Base-by-base conservation (phyloP, 1,140 invertebrate species). In the Eubasilissa regina region DNA sequence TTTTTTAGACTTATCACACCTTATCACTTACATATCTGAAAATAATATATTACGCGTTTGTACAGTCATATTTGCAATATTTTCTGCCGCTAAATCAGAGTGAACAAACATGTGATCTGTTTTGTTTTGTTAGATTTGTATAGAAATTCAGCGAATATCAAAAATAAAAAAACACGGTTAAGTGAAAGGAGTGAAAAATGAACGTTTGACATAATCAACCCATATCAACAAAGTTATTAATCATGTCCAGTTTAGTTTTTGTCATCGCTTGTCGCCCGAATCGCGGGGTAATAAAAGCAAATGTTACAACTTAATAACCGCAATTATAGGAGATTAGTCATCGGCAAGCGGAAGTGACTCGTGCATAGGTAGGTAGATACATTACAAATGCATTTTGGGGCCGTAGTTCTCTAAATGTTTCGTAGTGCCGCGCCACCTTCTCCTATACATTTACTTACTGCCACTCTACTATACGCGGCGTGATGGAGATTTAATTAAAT, bases 321-420 rank as follows among this genome's bases (percentile, higher is more conserved):
- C 78, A 68, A 35, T 70, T 70, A 53, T 70, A 13, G 17, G 13
- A 76, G 55, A 81, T 81, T 79, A 81, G 80, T 81, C 80, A 81
- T 81, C 77, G 73, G 8, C 55, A 43, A 35, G 35, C 80, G 73
- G 77, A 81, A 79, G 51, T 43, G 78, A 75, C 55, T 51, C 58
- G 56, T 64, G 56, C 25, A 19, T 45, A 70, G 45, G n/a, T 45
- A 45, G 47, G 47, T 48, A 44, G 17, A n/a, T 44, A n/a, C 47
- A 35, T 25, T 55, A 48, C 53, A 48, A 64, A 64, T 64, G 60
- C 60, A 25, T 43, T 64, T 3, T 62, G 0, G 10, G 13, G 10
- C 17, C 1, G 8, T 12, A 21, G 6, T 64, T 64, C 60, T 13
- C 60, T 35, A 64, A 64, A 25, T 64, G 19, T 62, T 64, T 25